Evolutionary conservation across 2,113 vertebrate genomes (phyloP).

Genomic region (Ailurus styani): DNA sequence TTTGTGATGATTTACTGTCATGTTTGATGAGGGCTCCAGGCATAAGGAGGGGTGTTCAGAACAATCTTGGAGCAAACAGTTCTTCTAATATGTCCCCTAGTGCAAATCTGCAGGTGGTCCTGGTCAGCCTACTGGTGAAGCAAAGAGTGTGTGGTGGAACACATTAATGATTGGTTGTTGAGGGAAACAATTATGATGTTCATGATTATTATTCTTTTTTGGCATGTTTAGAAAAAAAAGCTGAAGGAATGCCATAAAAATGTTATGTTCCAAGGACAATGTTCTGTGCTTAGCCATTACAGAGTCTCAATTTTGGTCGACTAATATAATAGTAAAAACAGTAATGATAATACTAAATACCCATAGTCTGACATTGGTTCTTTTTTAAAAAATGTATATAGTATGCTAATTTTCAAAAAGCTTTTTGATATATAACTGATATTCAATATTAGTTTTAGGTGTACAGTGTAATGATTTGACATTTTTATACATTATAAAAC

Average conservation of each 20-base stretch:
- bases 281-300: background rate
- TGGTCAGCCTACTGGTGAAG: background rate
- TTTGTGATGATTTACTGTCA: background rate
- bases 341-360: background rate
- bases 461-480: background rate
- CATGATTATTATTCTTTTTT: background rate
- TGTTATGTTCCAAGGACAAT: background rate
- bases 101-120: background rate
- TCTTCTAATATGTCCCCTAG: background rate
- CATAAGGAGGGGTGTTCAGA: background rate
- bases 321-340: background rate
- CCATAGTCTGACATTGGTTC: background rate
- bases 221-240: background rate
- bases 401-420: background rate
- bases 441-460: background rate
- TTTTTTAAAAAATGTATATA: background rate
- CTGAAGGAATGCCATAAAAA: background rate
- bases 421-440: background rate
- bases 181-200: background rate
- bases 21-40: background rate
- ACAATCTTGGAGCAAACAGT: background rate
- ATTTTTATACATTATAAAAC: background rate
- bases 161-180: background rate
- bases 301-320: background rate
- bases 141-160: background rate